phyloP scores from a whole-genome alignment of 2,888 invertebrate genomes.

The Pammene aurita region DNA sequence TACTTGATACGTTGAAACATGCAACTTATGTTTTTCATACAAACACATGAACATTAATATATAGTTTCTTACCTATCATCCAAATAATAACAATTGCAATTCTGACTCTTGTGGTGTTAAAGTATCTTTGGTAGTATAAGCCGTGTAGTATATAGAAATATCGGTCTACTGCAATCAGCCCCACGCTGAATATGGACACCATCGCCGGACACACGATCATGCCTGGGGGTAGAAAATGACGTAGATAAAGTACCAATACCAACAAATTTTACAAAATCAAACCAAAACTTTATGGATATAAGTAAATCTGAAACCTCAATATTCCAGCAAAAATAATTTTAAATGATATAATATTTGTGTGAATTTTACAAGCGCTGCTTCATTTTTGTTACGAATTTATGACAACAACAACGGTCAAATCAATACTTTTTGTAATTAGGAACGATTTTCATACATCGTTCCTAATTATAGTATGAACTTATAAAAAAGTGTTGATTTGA shows the following conservation, averaged over 20 bases:
- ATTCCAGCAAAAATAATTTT: no score
- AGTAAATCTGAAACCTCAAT: no score
- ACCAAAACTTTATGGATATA: not conserved
- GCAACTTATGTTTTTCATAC: no score
- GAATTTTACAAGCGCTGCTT: no score
- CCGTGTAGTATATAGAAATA: slow-evolving; percentile 86
- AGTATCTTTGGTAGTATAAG: slow-evolving; percentile 84
- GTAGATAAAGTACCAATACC: not conserved
- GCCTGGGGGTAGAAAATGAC: slow-evolving; percentile 62
- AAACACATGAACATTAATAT: not conserved
- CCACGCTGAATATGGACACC: slow-evolving; percentile 85
- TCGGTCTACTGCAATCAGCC: slow-evolving; percentile 85
- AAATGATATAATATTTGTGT: no score
- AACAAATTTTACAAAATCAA: not conserved
- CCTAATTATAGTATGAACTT: no score
- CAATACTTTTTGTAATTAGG: no score
- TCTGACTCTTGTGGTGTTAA: slow-evolving; percentile 83
- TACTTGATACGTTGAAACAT: no score
- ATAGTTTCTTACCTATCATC: slow-evolving; percentile 76
- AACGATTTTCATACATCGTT: no score
- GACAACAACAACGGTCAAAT: no score
- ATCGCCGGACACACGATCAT: slow-evolving; percentile 85
- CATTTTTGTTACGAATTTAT: no score
- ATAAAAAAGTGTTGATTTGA: no score
- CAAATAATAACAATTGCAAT: slow-evolving; percentile 82